phyloP scores from a whole-genome alignment of 2,797 vertebrate genomes.

The Pseudopleuronectes americanus region DNA sequence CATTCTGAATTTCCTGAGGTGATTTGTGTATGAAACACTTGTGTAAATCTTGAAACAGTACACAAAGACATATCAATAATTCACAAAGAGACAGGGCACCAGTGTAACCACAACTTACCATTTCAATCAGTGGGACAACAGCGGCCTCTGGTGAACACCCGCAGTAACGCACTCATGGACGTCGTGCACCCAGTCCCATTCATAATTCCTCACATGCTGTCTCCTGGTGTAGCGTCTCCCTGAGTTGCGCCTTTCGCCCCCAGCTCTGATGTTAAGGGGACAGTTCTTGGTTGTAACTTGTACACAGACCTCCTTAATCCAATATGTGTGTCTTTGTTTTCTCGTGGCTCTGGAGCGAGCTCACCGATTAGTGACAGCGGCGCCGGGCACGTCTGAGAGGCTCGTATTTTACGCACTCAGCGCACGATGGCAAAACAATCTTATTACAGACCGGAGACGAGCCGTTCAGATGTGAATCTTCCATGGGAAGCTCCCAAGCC shows the following conservation, averaged over 20 bases:
- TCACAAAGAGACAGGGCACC: background rate
- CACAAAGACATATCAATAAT: background rate
- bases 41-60: background rate
- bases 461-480: constrained; percentile 62
- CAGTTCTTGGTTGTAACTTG: constrained; percentile 7
- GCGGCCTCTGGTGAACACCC: constrained; percentile 65
- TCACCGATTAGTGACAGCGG: background rate
- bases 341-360: background rate
- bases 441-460: constrained; percentile 36
- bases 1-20: background rate
- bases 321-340: background rate
- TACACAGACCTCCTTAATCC: constrained; percentile 31
- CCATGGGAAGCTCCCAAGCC: constrained; percentile 81
- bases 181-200: constrained; percentile 64
- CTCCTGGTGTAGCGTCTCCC: constrained; percentile 12
- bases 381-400: constrained; percentile 4
- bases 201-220: constrained; percentile 63
- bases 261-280: background rate
- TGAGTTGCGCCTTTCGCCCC: constrained; percentile 10
- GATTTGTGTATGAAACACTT: background rate
- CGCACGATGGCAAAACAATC: constrained; percentile 17
- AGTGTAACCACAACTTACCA: constrained; percentile 59
- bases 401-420: constrained; percentile 41
- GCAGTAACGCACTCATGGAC: constrained; percentile 44
- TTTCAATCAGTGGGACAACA: constrained; percentile 51